Base-by-base conservation (phyloP, 2,888 invertebrate species). In the Drosophila borealis region DNA sequence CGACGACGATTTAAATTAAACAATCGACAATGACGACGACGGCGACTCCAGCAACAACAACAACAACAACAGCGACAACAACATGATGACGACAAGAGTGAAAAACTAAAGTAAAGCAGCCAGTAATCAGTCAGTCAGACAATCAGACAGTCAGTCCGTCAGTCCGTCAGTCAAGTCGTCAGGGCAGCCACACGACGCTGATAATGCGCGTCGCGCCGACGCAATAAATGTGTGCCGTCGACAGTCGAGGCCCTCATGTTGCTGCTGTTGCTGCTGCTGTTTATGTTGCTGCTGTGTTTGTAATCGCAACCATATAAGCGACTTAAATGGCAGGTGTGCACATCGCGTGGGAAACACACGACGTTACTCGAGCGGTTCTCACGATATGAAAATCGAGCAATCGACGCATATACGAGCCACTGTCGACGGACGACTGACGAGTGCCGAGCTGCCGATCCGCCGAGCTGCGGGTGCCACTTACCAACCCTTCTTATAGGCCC, bases 291-390 rank as follows among this genome's bases (percentile, higher is more conserved):
- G 68, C 36, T 64, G 57, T 48, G 78, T 74, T 70, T 87, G 84
- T 85, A 85, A 85, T 87, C 88, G 85, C 82, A 85, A 80, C 85
- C 85, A 87, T 85, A 85, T 85, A 85, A 85, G 85, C 88, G 85
- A 80, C 85, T 87, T 87, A 85, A 85, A 85, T 85, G 91, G 92
- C 92, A 92, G 92, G 92, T 92, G 92, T 92, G 92, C 92, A 89
- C 91, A 90, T 92, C 92, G 92, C 92, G 92, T 92, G 92, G 92
- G 92, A 92, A 92, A 92, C 92, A 92, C 92, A 92, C 92, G 92
- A 92, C 92, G 92, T 68, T 72, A 56, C 87, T 80, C 92, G 91
- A 91, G 92, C 90, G 89, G 91, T 92, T 92, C 92, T 91, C 92
- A 92, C 92, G 92, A 91, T 92, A 90, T 78, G 84, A 90, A 91